Conservation (phyloP, 23 tunicate genomes). For the Styela plicata region DNA sequence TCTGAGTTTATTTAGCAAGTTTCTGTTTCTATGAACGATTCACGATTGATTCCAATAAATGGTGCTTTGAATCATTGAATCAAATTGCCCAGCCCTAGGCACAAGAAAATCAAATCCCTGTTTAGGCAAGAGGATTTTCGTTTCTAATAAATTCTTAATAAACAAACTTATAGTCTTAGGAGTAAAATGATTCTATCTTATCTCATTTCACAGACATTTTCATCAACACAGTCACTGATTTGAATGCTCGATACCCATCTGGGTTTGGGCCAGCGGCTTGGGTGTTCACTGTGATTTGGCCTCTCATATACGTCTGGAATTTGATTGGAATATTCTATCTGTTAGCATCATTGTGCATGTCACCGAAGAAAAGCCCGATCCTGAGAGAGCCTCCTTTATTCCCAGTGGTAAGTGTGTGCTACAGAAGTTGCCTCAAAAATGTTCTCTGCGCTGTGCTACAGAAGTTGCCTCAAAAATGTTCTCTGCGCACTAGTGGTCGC, state of each 20-base stretch:
- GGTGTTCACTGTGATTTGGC: conserved; percentile 61
- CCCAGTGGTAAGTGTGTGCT: conserved; percentile 34
- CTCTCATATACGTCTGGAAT: conserved; percentile 65
- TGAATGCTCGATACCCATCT: conserved; percentile 33
- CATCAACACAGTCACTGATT: not conserved
- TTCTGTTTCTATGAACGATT: no score
- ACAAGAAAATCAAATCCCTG: no score
- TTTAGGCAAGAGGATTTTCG: no score
- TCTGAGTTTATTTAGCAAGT: no score
- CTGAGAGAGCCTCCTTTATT: conserved; percentile 43
- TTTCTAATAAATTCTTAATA: no score
- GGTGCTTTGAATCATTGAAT: no score
- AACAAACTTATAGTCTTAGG: no score
- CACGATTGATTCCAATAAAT: no score
- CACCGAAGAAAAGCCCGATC: conserved; percentile 53
- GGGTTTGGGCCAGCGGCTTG: conserved; percentile 38
- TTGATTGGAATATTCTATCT: conserved; percentile 40
- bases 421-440: no score
- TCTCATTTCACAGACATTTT: conserved; percentile 5
- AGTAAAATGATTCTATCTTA: no score
- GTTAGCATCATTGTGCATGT: conserved; percentile 33
- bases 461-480: not conserved
- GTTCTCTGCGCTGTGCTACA: not conserved
- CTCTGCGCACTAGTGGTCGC: not conserved
- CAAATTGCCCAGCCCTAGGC: no score